Evolutionary conservation across 2,113 vertebrate species (phyloP).

Genomic region (Burhinus bistriatus): DNA sequence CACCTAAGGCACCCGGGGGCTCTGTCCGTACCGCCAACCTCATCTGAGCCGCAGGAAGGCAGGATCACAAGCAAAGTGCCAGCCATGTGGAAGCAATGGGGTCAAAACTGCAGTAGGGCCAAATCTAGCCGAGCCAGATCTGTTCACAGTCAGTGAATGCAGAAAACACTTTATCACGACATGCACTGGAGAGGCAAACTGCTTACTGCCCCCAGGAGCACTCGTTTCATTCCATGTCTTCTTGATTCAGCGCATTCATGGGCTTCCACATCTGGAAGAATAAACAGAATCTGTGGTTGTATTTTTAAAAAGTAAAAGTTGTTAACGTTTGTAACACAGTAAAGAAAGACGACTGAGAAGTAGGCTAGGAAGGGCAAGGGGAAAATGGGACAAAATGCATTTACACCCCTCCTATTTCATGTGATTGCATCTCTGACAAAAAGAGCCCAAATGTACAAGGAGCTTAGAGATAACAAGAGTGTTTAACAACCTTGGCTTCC

Average conservation of each 20-base stretch:
- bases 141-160: background rate
- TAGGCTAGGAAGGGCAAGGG: background rate
- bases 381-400: background rate
- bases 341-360: background rate
- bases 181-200: background rate
- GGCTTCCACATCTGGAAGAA: background rate
- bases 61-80: background rate
- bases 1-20: background rate
- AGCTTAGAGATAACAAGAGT: background rate
- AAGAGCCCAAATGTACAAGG: background rate
- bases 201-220: background rate
- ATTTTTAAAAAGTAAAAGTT: background rate
- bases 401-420: background rate
- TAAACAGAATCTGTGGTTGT: fast-evolving
- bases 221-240: background rate
- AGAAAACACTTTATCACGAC: background rate
- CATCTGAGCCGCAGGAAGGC: background rate
- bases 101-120: background rate
- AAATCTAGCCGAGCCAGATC: background rate
- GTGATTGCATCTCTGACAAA: background rate
- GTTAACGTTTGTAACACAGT: background rate
- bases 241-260: background rate
- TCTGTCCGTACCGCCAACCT: background rate
- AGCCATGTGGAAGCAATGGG: background rate
- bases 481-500: background rate